phyloP scores from a whole-genome alignment of 2,113 vertebrate genomes.

The Oxyura jamaicensis region DNA sequence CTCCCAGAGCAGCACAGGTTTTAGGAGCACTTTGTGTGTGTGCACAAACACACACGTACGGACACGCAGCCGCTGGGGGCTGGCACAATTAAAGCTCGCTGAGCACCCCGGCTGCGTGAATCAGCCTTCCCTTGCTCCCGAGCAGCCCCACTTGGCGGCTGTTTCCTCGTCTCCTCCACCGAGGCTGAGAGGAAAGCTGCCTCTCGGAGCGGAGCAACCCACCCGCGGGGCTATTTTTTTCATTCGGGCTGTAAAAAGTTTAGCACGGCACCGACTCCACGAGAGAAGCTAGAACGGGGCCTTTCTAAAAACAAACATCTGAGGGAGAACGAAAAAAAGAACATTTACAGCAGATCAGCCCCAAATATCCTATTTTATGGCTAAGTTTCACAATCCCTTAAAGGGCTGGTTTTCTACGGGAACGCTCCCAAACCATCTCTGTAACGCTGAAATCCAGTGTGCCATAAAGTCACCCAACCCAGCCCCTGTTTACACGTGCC shows the following conservation, averaged over 20 bases:
- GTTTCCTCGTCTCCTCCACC: not conserved
- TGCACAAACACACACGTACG: not conserved
- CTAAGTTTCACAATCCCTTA: conserved; percentile 23
- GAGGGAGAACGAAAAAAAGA: not conserved
- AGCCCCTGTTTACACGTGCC: not conserved
- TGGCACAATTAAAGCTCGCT: accelerated
- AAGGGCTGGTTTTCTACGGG: conserved; percentile 48
- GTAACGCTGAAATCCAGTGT: not conserved
- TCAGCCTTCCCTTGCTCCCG: accelerated
- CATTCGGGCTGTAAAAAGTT: not conserved
- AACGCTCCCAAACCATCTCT: conserved; percentile 42
- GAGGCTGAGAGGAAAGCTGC: not conserved
- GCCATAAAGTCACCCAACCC: not conserved
- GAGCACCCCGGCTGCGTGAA: accelerated
- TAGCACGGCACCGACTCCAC: accelerated
- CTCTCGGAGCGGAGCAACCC: not conserved
- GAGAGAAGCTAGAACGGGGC: not conserved
- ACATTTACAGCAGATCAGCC: not conserved
- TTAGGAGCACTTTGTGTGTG: not conserved
- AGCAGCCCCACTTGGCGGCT: not conserved
- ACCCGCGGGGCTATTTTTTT: not conserved
- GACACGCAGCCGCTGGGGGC: not conserved
- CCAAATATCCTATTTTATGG: not conserved
- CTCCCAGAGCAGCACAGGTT: not conserved
- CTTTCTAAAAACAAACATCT: not conserved